Base-by-base conservation (phyloP, 2,888 invertebrate genomes). In the Cybosia mesomella region DNA sequence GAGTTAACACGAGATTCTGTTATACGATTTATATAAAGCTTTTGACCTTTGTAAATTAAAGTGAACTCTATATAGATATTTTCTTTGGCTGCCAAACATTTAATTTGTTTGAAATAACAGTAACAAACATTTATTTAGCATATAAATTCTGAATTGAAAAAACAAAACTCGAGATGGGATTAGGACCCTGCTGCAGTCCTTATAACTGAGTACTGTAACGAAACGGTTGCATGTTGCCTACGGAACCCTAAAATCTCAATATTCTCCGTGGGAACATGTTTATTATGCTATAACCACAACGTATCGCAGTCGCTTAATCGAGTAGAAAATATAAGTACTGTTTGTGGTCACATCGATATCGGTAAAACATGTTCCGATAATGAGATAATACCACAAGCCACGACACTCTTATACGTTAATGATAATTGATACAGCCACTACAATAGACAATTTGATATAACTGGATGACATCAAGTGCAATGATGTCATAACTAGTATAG, bases 41-140 rank as follows among this genome's bases (percentile, higher is more conserved):
- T 32, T 28, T 74, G 68, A 75, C 79, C 80, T 73, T 60, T 39
- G 64, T 57, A 49, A 69, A 79, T 77, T 79, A 67, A 71, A 68
- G 62, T 79, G 77, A 79, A 69, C 77, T 77, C 61, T 15, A 11
- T 24, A 59, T 15, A 24, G 28, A 24, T 55, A 55, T 71, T 66
- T 70, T 21, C 57, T 67, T 43, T 8, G 32, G 28, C 43, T 43
- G 32, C 54, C 61, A 24, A 22, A 55, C 22, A 55, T 55, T 15
- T 22, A 28, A 22, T 28, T 55, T 15, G 24, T 55, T 55, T 55
- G 22, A 28, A 24, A 55, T 55, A 55, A 55, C 55, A 24, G 22
- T 55, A 28, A 55, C 15, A 28, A 28, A 55, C 11, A 10, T 55
- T 55, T 55, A 10, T 55, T 55, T 55, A 28, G 24, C 22, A 24